A percentile compares a stretch with the other conserved stretches of the same genome.
phyloP scores from a whole-genome alignment of 2,113 vertebrate genomes.

The Eretmochelys imbricata region DNA sequence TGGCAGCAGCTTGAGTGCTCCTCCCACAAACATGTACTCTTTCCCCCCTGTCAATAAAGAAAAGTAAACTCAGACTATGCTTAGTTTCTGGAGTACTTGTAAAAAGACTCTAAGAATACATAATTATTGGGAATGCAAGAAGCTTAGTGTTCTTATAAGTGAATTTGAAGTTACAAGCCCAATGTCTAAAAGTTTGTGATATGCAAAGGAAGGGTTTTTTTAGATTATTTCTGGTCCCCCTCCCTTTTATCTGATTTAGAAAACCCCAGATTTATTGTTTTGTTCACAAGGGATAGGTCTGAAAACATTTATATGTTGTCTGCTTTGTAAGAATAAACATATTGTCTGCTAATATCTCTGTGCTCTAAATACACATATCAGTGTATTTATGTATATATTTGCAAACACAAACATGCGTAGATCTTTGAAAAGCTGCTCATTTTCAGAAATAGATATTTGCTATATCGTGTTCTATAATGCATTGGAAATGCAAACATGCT shows the following conservation, averaged over 20 bases:
- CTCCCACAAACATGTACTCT: background rate
- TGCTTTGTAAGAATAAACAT: background rate
- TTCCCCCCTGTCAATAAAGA: background rate
- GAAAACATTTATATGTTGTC: background rate
- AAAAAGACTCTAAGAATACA: background rate
- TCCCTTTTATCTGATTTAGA: background rate
- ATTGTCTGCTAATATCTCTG: background rate
- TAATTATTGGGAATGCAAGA: background rate
- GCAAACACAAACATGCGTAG: rapidly evolving
- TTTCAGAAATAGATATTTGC: background rate
- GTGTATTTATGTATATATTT: rapidly evolving
- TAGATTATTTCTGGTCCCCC: background rate
- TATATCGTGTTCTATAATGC: background rate
- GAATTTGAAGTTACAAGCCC: background rate
- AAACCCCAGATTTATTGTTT: background rate
- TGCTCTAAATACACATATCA: background rate
- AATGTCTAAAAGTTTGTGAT: background rate
- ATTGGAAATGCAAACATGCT: background rate
- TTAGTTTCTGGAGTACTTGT: constrained; percentile 22
- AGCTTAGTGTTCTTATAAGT: background rate
- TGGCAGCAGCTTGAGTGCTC: background rate
- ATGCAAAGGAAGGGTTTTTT: background rate
- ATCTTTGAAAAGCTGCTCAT: background rate
- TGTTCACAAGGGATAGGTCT: background rate
- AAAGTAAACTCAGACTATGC: constrained; percentile 22